Evolutionary conservation across 2,113 vertebrate genomes (phyloP).

Genomic region (Corythornis cristatus): DNA sequence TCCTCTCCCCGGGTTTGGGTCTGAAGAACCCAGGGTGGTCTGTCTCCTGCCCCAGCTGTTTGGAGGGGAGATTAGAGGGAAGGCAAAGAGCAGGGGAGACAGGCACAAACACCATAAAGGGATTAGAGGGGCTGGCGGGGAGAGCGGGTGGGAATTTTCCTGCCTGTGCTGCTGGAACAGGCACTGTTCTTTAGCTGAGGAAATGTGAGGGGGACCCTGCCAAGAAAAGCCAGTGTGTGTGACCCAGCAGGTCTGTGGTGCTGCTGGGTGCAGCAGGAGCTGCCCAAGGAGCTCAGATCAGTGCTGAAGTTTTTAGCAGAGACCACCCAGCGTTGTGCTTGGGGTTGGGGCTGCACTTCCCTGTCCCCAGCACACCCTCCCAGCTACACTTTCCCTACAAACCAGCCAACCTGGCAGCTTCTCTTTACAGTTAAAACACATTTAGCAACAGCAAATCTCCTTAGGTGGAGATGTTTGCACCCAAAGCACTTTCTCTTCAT

Average conservation of each 20-base stretch:
- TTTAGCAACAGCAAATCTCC: neutral
- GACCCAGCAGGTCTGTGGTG: neutral
- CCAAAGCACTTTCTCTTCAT: neutral
- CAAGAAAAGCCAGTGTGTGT: accelerated
- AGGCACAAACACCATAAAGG: conserved; percentile 55
- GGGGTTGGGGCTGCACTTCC: neutral
- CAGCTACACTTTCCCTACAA: neutral
- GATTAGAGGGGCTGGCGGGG: conserved; percentile 10
- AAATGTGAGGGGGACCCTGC: accelerated
- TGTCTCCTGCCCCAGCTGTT: neutral
- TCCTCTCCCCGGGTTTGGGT: accelerated
- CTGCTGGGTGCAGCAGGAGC: neutral
- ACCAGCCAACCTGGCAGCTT: neutral
- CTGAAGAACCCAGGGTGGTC: accelerated
- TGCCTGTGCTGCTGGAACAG: accelerated
- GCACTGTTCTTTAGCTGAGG: accelerated
- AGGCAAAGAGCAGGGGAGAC: conserved; percentile 64
- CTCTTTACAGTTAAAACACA: neutral
- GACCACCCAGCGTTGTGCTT: accelerated
- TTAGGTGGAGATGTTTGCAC: neutral
- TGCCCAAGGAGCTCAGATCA: neutral
- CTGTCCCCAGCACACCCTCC: accelerated
- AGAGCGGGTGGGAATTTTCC: neutral
- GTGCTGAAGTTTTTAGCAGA: neutral
- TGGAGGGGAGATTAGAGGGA: conserved; percentile 15